These are phyloP conservation scores for Nannoperca australis DNA, from an alignment of 2,797 vertebrate species.

Conservation along the genomic window DNA sequence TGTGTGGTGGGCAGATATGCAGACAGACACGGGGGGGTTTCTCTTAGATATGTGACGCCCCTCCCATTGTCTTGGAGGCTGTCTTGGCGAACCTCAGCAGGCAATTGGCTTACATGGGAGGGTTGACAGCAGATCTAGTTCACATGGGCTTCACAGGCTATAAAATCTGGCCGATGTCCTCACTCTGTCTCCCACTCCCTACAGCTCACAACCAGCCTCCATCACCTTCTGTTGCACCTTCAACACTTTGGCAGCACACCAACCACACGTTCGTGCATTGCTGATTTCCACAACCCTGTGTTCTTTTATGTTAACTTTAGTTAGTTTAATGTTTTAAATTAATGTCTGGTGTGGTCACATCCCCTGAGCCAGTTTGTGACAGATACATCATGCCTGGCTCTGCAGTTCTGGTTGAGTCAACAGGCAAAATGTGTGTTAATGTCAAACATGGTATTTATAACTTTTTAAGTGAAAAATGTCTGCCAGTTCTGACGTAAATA, in stretches of 20 bases:
- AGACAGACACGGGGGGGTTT: slow-evolving; percentile 6
- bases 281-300: not conserved
- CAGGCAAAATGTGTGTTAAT: not conserved
- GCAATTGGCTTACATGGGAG: not conserved
- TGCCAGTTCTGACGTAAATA: not conserved
- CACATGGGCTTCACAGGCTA: not conserved
- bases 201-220: not conserved
- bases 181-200: not conserved
- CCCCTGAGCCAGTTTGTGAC: not conserved
- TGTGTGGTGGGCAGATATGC: not conserved
- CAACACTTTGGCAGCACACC: not conserved
- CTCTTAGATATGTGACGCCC: not conserved
- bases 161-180: not conserved
- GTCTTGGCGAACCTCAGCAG: not conserved
- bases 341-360: not conserved
- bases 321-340: not conserved
- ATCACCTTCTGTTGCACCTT: not conserved
- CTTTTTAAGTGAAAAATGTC: not conserved
- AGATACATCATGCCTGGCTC: not conserved
- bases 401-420: not conserved
- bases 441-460: not conserved
- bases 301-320: not conserved
- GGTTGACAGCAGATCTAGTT: not conserved
- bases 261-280: not conserved
- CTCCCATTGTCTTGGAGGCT: not conserved